Conservation (phyloP, 2,797 vertebrate species). For the Paratrypauchen microcephalus region DNA sequence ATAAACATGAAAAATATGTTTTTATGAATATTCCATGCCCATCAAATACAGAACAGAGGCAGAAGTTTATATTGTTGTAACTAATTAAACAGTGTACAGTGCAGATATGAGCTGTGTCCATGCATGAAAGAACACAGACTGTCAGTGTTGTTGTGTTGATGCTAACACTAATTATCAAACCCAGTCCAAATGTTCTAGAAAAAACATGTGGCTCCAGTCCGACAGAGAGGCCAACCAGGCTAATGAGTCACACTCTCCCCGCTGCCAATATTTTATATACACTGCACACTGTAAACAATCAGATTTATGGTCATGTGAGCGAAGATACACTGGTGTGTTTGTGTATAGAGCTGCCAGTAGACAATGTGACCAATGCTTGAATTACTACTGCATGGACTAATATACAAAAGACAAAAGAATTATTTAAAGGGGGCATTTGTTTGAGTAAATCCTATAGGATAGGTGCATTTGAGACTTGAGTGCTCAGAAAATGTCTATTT, state of each 20-base stretch:
- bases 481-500: no score
- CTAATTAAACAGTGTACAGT: not conserved
- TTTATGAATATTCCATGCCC: constrained; percentile 1
- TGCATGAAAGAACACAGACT: not conserved
- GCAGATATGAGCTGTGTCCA: constrained; percentile 15
- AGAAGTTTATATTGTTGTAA: constrained; percentile 11
- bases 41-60: constrained; percentile 6
- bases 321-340: not conserved
- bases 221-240: constrained; percentile 3
- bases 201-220: constrained; percentile 23
- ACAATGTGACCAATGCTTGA: not conserved
- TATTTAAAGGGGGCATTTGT: no score
- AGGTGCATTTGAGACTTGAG: no score
- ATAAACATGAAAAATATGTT: constrained; percentile 19
- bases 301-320: not conserved
- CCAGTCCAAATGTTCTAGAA: constrained; percentile 23
- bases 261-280: not conserved
- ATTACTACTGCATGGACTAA: no score
- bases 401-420: no score
- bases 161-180: constrained; percentile 26
- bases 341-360: not conserved
- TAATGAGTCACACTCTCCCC: constrained; percentile 17
- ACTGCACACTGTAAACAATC: constrained; percentile 7
- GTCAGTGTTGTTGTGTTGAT: constrained; percentile 1
- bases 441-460: no score